A percentile compares a stretch with the other conserved stretches of the same genome.
Conservation (phyloP, 1,140 invertebrate genomes). For the Trissolcus basalis region DNA sequence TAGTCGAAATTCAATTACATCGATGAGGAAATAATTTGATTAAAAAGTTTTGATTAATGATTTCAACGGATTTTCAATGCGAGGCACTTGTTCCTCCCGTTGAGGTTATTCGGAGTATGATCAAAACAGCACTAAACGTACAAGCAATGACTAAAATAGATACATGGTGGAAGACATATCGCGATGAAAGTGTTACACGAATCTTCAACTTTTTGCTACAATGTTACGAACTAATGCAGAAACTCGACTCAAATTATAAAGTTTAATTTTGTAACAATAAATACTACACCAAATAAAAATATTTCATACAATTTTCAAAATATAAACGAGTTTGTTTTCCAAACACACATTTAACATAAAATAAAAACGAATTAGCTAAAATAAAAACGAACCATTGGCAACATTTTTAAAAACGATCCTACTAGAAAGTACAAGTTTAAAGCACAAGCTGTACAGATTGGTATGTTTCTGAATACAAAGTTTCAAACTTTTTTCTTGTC, state of each 20-base stretch:
- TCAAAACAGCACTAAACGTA: constrained; percentile 63
- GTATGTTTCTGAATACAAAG: constrained; percentile 21
- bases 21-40: neutral
- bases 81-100: constrained; percentile 35
- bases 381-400: too few relatives aligned
- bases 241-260: too few relatives aligned
- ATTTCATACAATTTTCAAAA: too few relatives aligned
- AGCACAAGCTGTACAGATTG: constrained; percentile 31
- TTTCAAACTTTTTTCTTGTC: constrained; percentile 29
- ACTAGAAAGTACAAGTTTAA: neutral
- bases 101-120: constrained; percentile 65
- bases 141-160: constrained; percentile 74
- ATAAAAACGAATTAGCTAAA: too few relatives aligned
- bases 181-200: constrained; percentile 59
- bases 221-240: too few relatives aligned
- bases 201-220: constrained; percentile 1
- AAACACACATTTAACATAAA: too few relatives aligned
- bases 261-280: too few relatives aligned
- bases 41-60: constrained; percentile 10
- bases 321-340: too few relatives aligned
- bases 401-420: too few relatives aligned
- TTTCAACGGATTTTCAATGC: constrained; percentile 4
- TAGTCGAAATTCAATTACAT: too few relatives aligned
- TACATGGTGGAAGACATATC: constrained; percentile 62
- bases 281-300: too few relatives aligned